These are phyloP conservation scores for Drosophila leonis DNA, from an alignment of 2,888 invertebrate genomes.

Conservation along the genomic window DNA sequence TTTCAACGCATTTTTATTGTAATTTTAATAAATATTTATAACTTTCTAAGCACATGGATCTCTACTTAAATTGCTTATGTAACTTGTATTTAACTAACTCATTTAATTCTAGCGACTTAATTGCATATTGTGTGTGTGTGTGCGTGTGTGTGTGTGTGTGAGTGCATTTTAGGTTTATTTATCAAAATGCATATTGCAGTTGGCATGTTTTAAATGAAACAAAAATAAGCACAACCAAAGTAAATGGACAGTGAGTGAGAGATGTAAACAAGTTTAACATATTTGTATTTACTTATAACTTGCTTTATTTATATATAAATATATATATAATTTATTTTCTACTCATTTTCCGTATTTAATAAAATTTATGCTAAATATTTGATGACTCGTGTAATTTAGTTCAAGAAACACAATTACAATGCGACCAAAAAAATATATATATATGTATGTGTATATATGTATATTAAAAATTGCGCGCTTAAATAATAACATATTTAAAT, in stretches of 20 bases:
- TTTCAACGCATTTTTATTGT: constrained; percentile 75
- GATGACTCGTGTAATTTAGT: constrained; percentile 55
- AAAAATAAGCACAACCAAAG: constrained; percentile 15
- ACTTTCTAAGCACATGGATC: constrained; percentile 81
- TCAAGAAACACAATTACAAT: constrained; percentile 32
- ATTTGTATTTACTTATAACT: constrained; percentile 33
- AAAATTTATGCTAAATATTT: constrained; percentile 54
- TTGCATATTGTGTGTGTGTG: constrained; percentile 43
- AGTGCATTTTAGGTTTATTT: constrained; percentile 44
- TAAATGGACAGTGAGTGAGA: constrained; percentile 12
- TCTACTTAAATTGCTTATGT: constrained; percentile 79
- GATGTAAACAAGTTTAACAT: constrained; percentile 41
- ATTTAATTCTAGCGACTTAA: constrained; percentile 65
- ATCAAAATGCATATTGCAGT: constrained; percentile 53
- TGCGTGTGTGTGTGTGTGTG: constrained; percentile 19
- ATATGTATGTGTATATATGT: constrained; percentile 7
- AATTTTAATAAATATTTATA: constrained; percentile 76
- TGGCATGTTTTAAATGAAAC: constrained; percentile 18
- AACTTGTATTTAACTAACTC: constrained; percentile 69
- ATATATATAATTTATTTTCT: constrained; percentile 47
- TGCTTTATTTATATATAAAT: constrained; percentile 47
- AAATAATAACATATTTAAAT: constrained; percentile 67
- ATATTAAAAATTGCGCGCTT: constrained; percentile 57
- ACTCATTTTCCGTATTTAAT: constrained; percentile 43
- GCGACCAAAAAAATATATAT: constrained; percentile 22